Conservation (phyloP, 2,888 invertebrate genomes). For the Dicyrtomina minuta region DNA sequence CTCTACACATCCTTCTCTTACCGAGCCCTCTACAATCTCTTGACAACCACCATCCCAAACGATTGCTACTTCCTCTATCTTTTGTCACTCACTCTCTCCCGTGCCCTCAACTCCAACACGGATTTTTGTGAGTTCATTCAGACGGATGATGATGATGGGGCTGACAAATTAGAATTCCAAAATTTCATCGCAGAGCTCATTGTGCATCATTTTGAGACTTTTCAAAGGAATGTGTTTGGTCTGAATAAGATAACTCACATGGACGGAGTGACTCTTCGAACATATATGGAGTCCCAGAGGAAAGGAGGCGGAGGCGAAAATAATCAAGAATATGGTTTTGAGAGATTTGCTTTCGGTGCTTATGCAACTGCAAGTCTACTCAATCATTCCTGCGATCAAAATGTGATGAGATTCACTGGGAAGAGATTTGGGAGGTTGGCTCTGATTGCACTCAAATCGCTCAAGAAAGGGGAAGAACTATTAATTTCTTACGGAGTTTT, state of each 20-base stretch:
- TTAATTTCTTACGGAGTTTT: slow-evolving; percentile 1
- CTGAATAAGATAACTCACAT: slow-evolving; percentile 2
- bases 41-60: background rate
- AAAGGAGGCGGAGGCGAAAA: no score
- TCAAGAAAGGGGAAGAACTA: slow-evolving; percentile 2
- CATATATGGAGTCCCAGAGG: background rate
- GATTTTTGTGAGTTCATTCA: slow-evolving; percentile 1
- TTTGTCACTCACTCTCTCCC: background rate
- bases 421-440: background rate
- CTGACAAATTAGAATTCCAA: no score
- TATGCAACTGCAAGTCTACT: slow-evolving; percentile 9
- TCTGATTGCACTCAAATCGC: background rate
- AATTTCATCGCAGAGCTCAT: slow-evolving; percentile 2
- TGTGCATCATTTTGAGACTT: slow-evolving; percentile 4
- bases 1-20: slow-evolving; percentile 2
- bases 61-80: background rate
- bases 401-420: background rate
- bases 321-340: no score
- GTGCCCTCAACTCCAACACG: background rate
- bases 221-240: background rate
- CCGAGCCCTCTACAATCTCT: background rate
- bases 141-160: background rate
- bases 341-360: background rate
- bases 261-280: background rate
- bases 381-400: slow-evolving; percentile 11